Evolutionary conservation across 2,888 invertebrate genomes (phyloP).

Genomic region (Drosophila yooni): DNA sequence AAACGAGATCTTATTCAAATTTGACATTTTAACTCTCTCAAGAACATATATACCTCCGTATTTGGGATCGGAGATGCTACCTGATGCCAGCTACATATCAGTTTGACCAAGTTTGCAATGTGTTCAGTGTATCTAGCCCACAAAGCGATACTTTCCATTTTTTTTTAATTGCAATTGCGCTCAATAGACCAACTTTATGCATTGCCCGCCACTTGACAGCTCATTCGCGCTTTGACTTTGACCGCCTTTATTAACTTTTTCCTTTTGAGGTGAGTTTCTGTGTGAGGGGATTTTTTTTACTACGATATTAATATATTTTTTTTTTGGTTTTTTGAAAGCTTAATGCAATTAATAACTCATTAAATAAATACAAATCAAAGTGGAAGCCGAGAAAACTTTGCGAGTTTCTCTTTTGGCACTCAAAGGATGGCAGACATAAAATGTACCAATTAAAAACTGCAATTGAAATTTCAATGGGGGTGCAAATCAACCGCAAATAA

Average conservation of each 20-base stretch:
- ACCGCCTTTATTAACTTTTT: constrained; percentile 11
- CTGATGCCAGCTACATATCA: background rate
- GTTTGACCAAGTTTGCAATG: background rate
- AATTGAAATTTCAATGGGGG: constrained; percentile 72
- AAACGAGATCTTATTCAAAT: background rate
- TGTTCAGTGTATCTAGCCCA: background rate
- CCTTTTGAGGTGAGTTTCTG: constrained; percentile 20
- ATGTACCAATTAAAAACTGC: constrained; percentile 80
- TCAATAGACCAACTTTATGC: constrained; percentile 3
- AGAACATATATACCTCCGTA: background rate
- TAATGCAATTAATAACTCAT: constrained; percentile 81
- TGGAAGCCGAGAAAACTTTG: constrained; percentile 39
- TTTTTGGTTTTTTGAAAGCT: constrained; percentile 51
- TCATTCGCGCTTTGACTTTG: constrained; percentile 31
- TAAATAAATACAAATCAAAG: constrained; percentile 80
- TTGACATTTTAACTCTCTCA: background rate
- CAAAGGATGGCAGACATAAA: constrained; percentile 77
- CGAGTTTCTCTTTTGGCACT: constrained; percentile 33
- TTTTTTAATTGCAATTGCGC: background rate
- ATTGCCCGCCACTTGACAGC: constrained; percentile 22
- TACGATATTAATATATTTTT: background rate
- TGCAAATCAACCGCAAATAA: constrained; percentile 76
- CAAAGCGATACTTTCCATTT: background rate
- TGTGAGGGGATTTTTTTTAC: background rate
- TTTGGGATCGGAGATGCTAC: background rate